Evolutionary conservation across 2,888 invertebrate species (phyloP), one percentile per base, ranked within the genome.

Genomic region (Lithophane socia): DNA sequence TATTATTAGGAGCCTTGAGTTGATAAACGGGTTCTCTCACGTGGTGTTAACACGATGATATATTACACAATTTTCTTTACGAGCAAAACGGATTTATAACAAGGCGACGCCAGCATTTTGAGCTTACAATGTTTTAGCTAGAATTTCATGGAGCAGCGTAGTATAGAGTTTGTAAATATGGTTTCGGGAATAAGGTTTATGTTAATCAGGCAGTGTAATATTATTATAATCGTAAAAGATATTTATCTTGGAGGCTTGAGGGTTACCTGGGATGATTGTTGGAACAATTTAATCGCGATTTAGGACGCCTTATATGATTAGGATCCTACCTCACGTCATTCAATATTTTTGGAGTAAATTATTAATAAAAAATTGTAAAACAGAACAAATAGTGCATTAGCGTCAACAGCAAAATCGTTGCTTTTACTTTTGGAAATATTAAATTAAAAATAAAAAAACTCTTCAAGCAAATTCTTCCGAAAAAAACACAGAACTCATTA

Each of bases 41-140:
- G 88, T 90, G 93, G 92, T 92, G 95, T 93, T 95, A 95, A 95
- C 94, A 90, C 92, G 90, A 91, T 95, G 95, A 95, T 94, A 94
- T 94, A 94, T 94, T 94, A 92, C 93, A 95, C 95, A 95, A 95
- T 95, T 95, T 95, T 95, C 95, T 95, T 95, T 93, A 93, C 94
- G 94, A 92, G 94, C 92, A 88, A 92, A 94, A 93, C 92, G 94
- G 93, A 95, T 95, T 94, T 95, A 93, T 92, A 91, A 90, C 91
- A 92, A 90, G 90, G 92, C 89, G 90, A 88, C 89, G 86, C 84
- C 82, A 90, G 90, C 91, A 87, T 90, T 92, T 91, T 89, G 90
- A 90, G 89, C 91, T 91, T 89, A 92, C 91, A 91, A 83, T 82
- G 84, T 87, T 87, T 81, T 70, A 82, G 76, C 80, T 78, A 77